These are phyloP conservation scores for Bradypodion pumilum DNA, from an alignment of 2,797 vertebrate species.

Conservation along the genomic window DNA sequence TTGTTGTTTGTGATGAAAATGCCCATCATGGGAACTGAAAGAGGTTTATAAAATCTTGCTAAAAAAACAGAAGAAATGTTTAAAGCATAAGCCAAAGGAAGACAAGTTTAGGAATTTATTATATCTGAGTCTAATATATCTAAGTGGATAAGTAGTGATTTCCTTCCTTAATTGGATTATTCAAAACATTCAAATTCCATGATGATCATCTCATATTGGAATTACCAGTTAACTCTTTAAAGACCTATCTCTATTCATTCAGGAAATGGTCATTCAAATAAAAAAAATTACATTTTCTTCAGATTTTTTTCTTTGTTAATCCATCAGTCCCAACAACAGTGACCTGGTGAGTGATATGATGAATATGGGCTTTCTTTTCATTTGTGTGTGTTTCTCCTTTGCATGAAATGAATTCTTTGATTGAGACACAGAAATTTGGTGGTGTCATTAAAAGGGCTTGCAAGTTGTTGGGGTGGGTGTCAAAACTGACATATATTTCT, in stretches of 20 bases:
- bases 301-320: not conserved
- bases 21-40: slow-evolving; percentile 37
- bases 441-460: no score
- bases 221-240: slow-evolving; percentile 2
- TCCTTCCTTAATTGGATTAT: slow-evolving; percentile 50
- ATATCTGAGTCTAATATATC: slow-evolving; percentile 34
- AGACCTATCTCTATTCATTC: slow-evolving; percentile 17
- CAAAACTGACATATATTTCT: not conserved
- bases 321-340: not conserved
- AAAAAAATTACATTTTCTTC: slow-evolving; percentile 9
- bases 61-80: slow-evolving; percentile 35
- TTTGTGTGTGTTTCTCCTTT: not conserved
- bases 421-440: not conserved
- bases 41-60: slow-evolving; percentile 51
- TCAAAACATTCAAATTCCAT: slow-evolving; percentile 8
- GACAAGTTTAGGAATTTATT: slow-evolving; percentile 48
- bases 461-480: no score
- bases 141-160: slow-evolving; percentile 42
- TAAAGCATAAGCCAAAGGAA: slow-evolving; percentile 44
- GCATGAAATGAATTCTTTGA: not conserved
- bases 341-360: not conserved
- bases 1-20: slow-evolving; percentile 67
- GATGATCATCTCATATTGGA: slow-evolving; percentile 11
- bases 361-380: not conserved
- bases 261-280: not conserved